Evolutionary conservation across 2,888 invertebrate species (phyloP).

Genomic region (Melieria picta): DNA sequence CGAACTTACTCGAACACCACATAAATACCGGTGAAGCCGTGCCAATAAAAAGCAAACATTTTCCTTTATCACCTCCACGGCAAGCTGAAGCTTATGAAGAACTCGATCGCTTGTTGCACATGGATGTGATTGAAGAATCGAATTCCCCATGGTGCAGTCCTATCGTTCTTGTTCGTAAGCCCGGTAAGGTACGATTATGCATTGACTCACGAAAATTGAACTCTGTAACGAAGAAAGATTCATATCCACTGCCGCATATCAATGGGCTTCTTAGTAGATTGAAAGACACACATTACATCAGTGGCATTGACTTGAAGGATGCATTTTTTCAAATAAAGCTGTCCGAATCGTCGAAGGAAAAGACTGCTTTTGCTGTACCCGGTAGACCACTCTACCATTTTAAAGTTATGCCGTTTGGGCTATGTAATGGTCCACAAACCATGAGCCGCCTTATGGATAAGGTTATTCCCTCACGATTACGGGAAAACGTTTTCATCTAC

Average conservation of each 20-base stretch:
- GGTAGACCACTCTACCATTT: conserved; percentile 42
- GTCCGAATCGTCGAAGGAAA: conserved; percentile 29
- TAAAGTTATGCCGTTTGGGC: conserved; percentile 43
- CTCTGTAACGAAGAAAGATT: conserved; percentile 34
- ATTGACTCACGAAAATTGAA: conserved; percentile 37
- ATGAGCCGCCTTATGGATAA: conserved; percentile 37
- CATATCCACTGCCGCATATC: conserved; percentile 35
- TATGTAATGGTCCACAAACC: conserved; percentile 40
- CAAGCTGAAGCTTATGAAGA: conserved; percentile 30
- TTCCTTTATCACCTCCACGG: conserved; percentile 5
- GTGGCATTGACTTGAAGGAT: conserved; percentile 35
- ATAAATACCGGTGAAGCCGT: no score
- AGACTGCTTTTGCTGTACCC: conserved; percentile 50
- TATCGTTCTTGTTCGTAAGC: conserved; percentile 22
- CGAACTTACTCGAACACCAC: no score
- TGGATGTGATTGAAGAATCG: conserved; percentile 33
- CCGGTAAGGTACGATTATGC: conserved; percentile 36
- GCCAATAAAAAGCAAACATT: neutral
- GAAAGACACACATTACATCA: conserved; percentile 34
- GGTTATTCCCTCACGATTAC: conserved; percentile 16
- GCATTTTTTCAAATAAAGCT: conserved; percentile 36
- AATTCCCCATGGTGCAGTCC: conserved; percentile 32
- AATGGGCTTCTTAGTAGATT: conserved; percentile 33
- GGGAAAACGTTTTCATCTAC: conserved; percentile 33
- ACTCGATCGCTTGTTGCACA: conserved; percentile 30